A percentile compares a stretch with the other conserved stretches of the same genome.
Conservation (phyloP, 2,888 invertebrate species). For the Neoaliturus tenellus region DNA sequence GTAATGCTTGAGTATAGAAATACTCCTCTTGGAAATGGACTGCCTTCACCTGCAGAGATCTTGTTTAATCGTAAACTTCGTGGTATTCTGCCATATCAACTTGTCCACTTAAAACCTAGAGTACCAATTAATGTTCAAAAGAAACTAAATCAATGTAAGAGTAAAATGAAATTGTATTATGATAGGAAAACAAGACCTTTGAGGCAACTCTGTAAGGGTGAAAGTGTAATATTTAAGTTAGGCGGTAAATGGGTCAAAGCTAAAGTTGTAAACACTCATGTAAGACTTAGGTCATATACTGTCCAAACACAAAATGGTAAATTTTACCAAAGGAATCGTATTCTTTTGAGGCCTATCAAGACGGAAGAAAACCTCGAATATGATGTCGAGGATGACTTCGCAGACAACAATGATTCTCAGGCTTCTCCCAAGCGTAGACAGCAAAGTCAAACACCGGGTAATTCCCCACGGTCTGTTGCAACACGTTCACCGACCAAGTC, state of each 20-base stretch:
- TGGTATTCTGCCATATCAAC: not conserved
- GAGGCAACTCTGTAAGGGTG: not conserved
- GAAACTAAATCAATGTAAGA: not conserved
- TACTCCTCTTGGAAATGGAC: constrained; percentile 22
- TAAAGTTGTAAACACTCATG: not conserved
- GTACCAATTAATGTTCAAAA: not conserved
- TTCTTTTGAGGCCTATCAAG: not conserved
- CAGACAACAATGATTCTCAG: not conserved
- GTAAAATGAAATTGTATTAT: not conserved
- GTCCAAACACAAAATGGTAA: too few relatives aligned
- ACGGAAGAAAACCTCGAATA: not conserved
- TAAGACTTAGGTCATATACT: not conserved
- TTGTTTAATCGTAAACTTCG: constrained; percentile 37
- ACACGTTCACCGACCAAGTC: not conserved
- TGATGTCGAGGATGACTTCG: not conserved
- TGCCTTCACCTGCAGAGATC: constrained; percentile 52
- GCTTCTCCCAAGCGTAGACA: not conserved
- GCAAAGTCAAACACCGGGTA: not conserved
- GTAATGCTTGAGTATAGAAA: constrained; percentile 39
- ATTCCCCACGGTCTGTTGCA: not conserved
- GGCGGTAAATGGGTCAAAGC: not conserved
- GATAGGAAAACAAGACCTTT: not conserved
- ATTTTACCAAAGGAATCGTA: not conserved
- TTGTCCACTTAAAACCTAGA: not conserved
- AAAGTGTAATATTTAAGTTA: not conserved